phyloP scores from a whole-genome alignment of 2,888 invertebrate genomes.

The Nipponacmea schrenckii region DNA sequence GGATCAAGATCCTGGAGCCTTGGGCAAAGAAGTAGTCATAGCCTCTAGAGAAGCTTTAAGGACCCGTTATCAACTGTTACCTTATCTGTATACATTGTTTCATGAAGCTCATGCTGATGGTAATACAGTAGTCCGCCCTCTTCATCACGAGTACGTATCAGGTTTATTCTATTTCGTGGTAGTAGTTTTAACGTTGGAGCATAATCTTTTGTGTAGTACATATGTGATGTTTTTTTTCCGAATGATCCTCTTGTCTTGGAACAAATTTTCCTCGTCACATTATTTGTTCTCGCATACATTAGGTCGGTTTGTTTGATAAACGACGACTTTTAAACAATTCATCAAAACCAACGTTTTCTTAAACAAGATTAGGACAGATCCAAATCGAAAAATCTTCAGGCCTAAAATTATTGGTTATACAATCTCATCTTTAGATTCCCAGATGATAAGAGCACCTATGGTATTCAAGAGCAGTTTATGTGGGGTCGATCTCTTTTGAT shows the following conservation, averaged over 20 bases:
- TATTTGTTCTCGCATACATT: no score
- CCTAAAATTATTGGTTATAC: no score
- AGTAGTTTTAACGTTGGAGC: no score
- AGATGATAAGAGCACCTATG: slow-evolving; percentile 35
- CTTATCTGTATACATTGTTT: slow-evolving; percentile 65
- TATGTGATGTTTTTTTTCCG: no score
- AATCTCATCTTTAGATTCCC: slow-evolving; percentile 54
- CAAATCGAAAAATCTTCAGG: no score
- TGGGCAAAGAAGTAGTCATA: slow-evolving; percentile 50
- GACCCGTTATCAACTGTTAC: slow-evolving; percentile 61
- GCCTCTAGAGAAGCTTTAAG: slow-evolving; percentile 52
- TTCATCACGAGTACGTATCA: slow-evolving; percentile 79
- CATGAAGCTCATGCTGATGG: slow-evolving; percentile 73
- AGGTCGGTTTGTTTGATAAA: no score
- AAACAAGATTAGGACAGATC: no score
- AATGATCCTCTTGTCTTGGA: no score
- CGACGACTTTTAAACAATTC: no score
- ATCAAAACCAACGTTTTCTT: no score
- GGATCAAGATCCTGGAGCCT: slow-evolving; percentile 60
- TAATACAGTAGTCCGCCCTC: slow-evolving; percentile 81
- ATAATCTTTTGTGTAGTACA: no score
- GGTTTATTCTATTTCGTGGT: neutral
- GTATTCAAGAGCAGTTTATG: slow-evolving; percentile 56
- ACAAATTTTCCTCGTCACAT: no score
- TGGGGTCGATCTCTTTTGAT: slow-evolving; percentile 68